Conservation (phyloP, 2,888 invertebrate species). For the Dendrolimus houi region DNA sequence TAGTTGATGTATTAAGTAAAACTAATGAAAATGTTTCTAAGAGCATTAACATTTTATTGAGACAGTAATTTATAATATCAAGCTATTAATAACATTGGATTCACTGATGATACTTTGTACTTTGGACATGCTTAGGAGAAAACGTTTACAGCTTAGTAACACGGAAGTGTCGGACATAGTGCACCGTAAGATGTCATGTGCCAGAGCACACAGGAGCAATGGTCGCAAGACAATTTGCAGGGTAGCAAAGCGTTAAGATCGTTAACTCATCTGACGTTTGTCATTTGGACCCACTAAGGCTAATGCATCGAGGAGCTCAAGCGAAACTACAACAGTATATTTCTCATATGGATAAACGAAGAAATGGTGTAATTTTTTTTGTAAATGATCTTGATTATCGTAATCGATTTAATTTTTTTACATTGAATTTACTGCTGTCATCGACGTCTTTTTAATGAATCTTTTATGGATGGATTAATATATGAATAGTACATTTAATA, state of each 20-base stretch:
- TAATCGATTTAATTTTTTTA: no score
- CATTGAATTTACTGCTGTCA: no score
- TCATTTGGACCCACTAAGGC: conserved; percentile 46
- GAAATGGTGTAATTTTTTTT: conserved; percentile 1
- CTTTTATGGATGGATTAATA: no score
- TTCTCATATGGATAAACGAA: conserved; percentile 4
- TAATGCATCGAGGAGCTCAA: conserved; percentile 26
- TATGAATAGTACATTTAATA: no score
- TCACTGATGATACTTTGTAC: no score
- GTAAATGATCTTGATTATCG: conserved; percentile 3
- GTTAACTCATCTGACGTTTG: conserved; percentile 55
- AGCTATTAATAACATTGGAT: no score
- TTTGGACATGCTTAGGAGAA: no score
- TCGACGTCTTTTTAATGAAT: no score
- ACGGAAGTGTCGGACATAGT: conserved; percentile 61
- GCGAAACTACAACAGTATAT: conserved; percentile 19
- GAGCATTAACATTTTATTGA: no score
- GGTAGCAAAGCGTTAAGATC: conserved; percentile 72
- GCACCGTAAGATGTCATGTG: conserved; percentile 65
- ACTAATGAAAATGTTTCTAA: no score
- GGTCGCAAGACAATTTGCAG: conserved; percentile 68
- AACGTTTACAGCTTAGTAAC: conserved; percentile 22
- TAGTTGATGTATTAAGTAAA: no score
- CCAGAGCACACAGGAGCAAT: conserved; percentile 63
- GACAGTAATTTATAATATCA: no score